Evolutionary conservation across 2,113 vertebrate genomes (phyloP).

Genomic region (Cyanoramphus novaezelandiae): DNA sequence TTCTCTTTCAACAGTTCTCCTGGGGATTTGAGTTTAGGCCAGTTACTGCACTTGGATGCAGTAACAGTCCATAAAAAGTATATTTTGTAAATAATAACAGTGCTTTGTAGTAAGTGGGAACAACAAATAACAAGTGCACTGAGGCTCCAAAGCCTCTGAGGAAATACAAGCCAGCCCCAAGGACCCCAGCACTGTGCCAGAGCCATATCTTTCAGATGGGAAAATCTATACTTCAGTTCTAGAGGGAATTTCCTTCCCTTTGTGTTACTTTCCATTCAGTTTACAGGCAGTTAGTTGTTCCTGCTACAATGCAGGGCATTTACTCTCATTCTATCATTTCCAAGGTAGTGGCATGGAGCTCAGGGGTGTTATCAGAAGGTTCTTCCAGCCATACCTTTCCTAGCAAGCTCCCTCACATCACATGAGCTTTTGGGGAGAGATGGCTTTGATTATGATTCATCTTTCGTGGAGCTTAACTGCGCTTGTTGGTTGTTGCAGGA

Average conservation of each 20-base stretch:
- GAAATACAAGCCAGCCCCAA: background rate
- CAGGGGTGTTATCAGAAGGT: background rate
- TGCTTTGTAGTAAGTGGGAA: constrained; percentile 20
- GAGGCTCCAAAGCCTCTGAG: background rate
- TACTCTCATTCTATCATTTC: background rate
- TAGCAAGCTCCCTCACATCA: background rate
- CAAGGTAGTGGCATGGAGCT: background rate
- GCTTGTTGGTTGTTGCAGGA: background rate
- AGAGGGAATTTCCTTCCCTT: background rate
- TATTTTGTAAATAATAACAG: constrained; percentile 16
- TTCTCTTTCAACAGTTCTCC: constrained; percentile 37
- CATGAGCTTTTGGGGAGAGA: background rate
- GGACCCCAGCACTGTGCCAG: background rate
- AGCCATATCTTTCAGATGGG: background rate
- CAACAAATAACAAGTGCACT: constrained; percentile 9
- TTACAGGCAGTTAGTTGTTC: background rate
- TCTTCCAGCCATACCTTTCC: background rate
- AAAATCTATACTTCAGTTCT: background rate
- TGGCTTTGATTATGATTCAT: background rate
- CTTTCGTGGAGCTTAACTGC: background rate
- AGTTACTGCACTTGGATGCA: constrained; percentile 25
- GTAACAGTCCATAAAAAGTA: background rate
- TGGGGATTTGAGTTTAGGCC: constrained; percentile 13
- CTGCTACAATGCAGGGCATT: fast-evolving
- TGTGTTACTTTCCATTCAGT: background rate